Percentiles rank a stretch among this genome's conserved stretches.
Evolutionary conservation across 1,140 invertebrate species (phyloP).

Genomic region (Achatina immaculata): DNA sequence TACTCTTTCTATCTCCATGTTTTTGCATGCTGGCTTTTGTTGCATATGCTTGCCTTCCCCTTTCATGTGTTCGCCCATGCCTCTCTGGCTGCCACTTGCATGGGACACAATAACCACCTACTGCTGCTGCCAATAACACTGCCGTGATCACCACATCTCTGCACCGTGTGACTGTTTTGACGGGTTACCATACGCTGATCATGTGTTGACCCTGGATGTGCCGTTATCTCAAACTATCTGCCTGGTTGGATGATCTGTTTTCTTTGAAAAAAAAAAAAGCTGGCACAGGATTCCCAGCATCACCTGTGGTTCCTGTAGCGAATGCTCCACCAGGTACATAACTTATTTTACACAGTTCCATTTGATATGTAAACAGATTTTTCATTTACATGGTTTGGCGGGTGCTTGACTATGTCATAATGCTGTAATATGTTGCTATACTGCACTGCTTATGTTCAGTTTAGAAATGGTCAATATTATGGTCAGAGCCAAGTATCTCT

Average conservation of each 20-base stretch:
- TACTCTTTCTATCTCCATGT: background rate
- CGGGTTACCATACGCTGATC: background rate
- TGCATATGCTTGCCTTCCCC: background rate
- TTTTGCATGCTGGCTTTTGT: constrained; percentile 7
- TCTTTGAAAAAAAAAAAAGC: too few relatives aligned
- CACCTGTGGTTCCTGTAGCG: background rate
- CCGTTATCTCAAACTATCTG: background rate
- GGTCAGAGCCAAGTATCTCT: too few relatives aligned
- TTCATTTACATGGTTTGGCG: too few relatives aligned
- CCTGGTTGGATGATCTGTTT: too few relatives aligned
- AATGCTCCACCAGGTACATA: constrained; percentile 7
- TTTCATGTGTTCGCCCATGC: too few relatives aligned
- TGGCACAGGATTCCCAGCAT: background rate
- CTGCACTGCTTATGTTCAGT: too few relatives aligned
- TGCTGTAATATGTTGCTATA: too few relatives aligned
- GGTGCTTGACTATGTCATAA: too few relatives aligned
- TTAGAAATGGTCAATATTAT: too few relatives aligned
- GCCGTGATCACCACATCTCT: background rate
- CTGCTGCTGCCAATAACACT: background rate
- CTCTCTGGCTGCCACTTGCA: constrained; percentile 3
- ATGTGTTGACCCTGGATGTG: background rate
- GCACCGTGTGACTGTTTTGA: background rate
- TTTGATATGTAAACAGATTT: too few relatives aligned
- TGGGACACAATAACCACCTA: background rate
- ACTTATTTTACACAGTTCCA: too few relatives aligned